phyloP scores from a whole-genome alignment of 2,113 vertebrate genomes.

The Ivindomyrus marchei region DNA sequence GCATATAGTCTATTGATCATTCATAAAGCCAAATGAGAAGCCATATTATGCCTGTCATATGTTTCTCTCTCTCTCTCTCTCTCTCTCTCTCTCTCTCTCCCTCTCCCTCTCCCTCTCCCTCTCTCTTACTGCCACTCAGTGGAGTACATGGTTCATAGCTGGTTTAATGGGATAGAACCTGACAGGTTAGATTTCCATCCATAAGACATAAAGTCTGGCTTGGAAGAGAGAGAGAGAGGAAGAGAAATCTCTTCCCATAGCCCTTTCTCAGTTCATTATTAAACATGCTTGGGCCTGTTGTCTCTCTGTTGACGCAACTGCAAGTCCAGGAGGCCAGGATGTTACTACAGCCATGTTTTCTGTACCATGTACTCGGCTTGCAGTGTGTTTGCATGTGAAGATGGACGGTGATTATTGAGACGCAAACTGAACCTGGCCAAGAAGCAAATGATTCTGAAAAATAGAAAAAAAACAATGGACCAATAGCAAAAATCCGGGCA shows the following conservation, averaged over 20 bases:
- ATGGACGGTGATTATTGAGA: background rate
- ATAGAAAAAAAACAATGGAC: background rate
- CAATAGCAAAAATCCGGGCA: background rate
- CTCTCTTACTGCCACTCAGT: conserved; percentile 46
- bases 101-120: conserved; percentile 3
- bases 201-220: conserved; percentile 56
- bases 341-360: conserved; percentile 54
- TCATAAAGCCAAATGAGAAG: conserved; percentile 54
- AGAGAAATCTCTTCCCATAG: conserved; percentile 31
- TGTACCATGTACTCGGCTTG: conserved; percentile 48
- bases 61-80: conserved; percentile 45
- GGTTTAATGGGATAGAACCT: conserved; percentile 74
- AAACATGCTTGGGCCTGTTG: conserved; percentile 51
- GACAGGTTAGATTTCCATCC: conserved; percentile 65
- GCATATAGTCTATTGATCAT: conserved; percentile 74
- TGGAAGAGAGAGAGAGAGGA: conserved; percentile 16
- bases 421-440: background rate
- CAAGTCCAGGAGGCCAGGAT: conserved; percentile 47
- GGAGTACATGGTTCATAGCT: conserved; percentile 62
- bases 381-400: conserved; percentile 18
- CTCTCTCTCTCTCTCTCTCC: conserved; percentile 13
- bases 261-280: conserved; percentile 46
- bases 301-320: conserved; percentile 56
- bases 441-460: background rate
- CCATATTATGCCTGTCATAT: too few relatives aligned